Conservation (phyloP, 1,140 invertebrate genomes). For the Drosophila nigrodunni region DNA sequence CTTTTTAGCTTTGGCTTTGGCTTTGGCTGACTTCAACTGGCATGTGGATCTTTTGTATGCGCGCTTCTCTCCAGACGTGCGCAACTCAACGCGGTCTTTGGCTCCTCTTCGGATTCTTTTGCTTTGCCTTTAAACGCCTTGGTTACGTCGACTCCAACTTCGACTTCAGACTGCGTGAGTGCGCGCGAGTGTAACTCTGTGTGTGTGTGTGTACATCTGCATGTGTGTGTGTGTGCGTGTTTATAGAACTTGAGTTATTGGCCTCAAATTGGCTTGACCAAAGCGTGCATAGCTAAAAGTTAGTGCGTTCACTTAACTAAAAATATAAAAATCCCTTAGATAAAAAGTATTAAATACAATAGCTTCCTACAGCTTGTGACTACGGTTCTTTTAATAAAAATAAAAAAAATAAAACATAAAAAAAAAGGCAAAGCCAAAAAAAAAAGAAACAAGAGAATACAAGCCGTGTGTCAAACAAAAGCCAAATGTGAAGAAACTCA, state of each 20-base stretch:
- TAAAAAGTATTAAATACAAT: constrained; percentile 4
- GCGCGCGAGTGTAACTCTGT: constrained; percentile 17
- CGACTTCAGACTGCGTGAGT: constrained; percentile 28
- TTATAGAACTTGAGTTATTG: constrained; percentile 57
- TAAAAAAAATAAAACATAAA: constrained; percentile 25
- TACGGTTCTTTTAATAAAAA: constrained; percentile 29
- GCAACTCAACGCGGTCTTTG: constrained; percentile 78
- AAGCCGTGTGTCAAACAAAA: constrained; percentile 67
- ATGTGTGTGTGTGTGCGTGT: constrained; percentile 34
- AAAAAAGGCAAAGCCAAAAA: constrained; percentile 48
- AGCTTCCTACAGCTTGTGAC: constrained; percentile 8
- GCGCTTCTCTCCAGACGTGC: constrained; percentile 73
- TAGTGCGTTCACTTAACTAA: constrained; percentile 25
- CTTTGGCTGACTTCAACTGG: constrained; percentile 61
- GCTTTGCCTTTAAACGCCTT: constrained; percentile 46
- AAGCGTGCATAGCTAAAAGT: constrained; percentile 25
- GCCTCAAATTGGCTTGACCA: constrained; percentile 49
- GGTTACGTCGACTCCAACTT: constrained; percentile 41
- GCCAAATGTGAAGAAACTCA: constrained; percentile 79
- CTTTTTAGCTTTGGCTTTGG: constrained; percentile 57
- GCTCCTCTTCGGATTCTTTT: constrained; percentile 47
- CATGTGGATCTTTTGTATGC: constrained; percentile 76
- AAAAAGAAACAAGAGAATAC: constrained; percentile 28
- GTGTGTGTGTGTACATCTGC: not conserved
- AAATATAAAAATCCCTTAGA: constrained; percentile 6